Evolutionary conservation across 2,797 vertebrate genomes (phyloP).

Genomic region (Tokudaia tokunoshimensis): DNA sequence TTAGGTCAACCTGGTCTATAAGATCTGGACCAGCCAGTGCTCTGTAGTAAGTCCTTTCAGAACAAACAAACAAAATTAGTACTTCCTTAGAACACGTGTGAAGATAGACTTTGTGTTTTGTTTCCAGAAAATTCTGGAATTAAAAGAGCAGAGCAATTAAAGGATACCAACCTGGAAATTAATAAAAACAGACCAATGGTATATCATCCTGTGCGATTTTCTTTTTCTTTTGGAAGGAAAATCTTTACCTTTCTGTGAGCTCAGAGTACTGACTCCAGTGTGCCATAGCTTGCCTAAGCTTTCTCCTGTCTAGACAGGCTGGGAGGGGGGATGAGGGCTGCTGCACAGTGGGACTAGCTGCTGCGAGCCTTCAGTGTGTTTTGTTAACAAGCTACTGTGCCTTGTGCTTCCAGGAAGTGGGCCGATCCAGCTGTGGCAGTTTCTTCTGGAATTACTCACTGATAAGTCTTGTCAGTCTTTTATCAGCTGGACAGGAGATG

Average conservation of each 20-base stretch:
- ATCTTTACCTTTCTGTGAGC: neutral
- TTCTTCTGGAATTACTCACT: conserved; percentile 98
- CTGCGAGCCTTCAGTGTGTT: neutral
- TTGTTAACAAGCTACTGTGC: conserved; percentile 27
- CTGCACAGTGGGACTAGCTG: neutral
- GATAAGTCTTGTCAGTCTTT: conserved; percentile 99
- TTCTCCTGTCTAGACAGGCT: neutral
- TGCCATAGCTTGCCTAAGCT: rapidly evolving
- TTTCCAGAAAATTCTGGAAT: conserved; percentile 8
- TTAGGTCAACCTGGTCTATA: neutral
- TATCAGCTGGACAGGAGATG: conserved; percentile 99
- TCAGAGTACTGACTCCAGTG: neutral
- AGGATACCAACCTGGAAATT: neutral
- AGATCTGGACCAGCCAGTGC: neutral
- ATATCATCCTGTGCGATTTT: no score
- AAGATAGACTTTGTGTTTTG: neutral
- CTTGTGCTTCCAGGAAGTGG: conserved; percentile 93
- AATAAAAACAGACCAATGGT: neutral
- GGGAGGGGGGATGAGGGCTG: rapidly evolving
- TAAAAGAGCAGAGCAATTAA: neutral
- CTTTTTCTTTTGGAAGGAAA: neutral
- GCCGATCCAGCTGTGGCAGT: conserved; percentile 99
- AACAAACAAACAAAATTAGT: neutral
- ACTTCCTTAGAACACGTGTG: neutral
- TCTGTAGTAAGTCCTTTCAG: neutral